Base-by-base conservation (phyloP, 2,113 vertebrate genomes). In the Callocephalon fimbriatum region DNA sequence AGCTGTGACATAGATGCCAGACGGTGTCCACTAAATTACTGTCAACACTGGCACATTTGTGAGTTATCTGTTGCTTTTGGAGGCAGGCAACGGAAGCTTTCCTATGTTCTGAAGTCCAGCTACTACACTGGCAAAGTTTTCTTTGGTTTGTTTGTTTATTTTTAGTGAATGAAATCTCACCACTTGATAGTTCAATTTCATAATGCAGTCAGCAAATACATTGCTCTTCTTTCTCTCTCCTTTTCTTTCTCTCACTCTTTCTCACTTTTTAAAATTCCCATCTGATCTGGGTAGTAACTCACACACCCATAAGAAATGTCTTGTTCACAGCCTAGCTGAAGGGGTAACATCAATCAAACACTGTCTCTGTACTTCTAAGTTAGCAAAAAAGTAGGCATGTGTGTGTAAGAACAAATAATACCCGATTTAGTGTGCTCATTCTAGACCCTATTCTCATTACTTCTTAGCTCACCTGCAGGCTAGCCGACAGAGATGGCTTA, bases 21-120 rank as follows among this genome's bases (percentile, higher is more conserved):
- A 87, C 73, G 54, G 68, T 66, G 86, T 78, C 22, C 9, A 11
- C 50, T 94, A 94, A 96, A 94, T 45, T 91, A 48, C 29, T 82
- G 72, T 84, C 88, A 96, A 72, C 35, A 31, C 14, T 77, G 73
- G 29, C 37, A 82, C 2, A 51, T 56, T 86, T 95, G 23, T 95
- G 89, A 95, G 84, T 81, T 86, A 63, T 77, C 58, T 79, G 14
- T 71, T 89, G 50, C 35, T 48, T 80, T 61, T 78, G 47, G 38
- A 78, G 40, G 56, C 16, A 90, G 32, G 15, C 62, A 96, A 38
- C 31, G 51, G 48, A 91, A 91, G 44, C 6, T 82, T 82, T 62
- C 12, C 32, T 75, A 26, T 32, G 9, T 91, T 91, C n/a, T 85
- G 50, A 67, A 65, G 42, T 38, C 23, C 42, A 70, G 66, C 21